Evolutionary conservation across 2,888 invertebrate genomes (phyloP).

Genomic region (Clostera curtula): DNA sequence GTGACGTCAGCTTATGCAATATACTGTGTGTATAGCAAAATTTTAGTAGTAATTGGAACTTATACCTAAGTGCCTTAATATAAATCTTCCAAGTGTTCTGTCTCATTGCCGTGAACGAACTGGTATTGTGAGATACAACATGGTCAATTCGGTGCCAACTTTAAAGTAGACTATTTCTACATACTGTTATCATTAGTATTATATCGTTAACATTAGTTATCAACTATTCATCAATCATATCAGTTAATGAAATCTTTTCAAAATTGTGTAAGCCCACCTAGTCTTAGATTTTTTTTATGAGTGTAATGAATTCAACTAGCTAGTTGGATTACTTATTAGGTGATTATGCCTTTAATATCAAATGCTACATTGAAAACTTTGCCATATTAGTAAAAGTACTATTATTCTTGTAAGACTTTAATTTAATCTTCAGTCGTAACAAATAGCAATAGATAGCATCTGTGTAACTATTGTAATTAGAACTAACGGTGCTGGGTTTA

Average conservation of each 20-base stretch:
- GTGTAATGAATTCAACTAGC: conserved; percentile 51
- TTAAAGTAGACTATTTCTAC: conserved; percentile 30
- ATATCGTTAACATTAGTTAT: conserved; percentile 24
- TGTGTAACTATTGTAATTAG: conserved; percentile 68
- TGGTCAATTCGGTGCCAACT: conserved; percentile 36
- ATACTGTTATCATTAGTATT: conserved; percentile 32
- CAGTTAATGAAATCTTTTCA: conserved; percentile 35
- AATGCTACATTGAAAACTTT: conserved; percentile 75
- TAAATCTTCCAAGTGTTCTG: conserved; percentile 8
- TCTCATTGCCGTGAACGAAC: conserved; percentile 7
- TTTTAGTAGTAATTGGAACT: conserved; percentile 28
- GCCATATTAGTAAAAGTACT: conserved; percentile 74
- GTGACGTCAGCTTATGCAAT: conserved; percentile 31
- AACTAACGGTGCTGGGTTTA: conserved; percentile 71
- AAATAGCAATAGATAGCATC: conserved; percentile 53
- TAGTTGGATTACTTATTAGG: conserved; percentile 46
- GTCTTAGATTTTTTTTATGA: conserved; percentile 61
- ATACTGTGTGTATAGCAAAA: conserved; percentile 38
- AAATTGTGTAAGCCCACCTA: conserved; percentile 69
- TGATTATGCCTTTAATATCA: conserved; percentile 52
- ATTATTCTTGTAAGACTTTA: conserved; percentile 66
- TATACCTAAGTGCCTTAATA: conserved; percentile 33
- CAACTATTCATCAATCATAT: conserved; percentile 21
- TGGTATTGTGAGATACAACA: conserved; percentile 8
- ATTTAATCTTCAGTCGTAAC: conserved; percentile 58